Base-by-base conservation (phyloP, 2,113 vertebrate genomes). In the Labeo catla region DNA sequence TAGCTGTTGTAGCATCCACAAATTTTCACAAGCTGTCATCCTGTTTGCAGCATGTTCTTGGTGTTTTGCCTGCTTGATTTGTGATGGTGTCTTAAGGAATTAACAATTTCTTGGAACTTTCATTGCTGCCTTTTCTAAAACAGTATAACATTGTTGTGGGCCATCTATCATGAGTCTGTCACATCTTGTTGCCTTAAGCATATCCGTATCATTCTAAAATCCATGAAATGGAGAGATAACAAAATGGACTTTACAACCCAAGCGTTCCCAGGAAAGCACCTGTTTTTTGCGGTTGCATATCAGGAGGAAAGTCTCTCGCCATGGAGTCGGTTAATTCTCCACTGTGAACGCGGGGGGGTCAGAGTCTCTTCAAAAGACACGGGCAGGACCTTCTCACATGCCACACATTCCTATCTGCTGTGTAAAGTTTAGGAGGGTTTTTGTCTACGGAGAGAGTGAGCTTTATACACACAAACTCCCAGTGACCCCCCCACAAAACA, bases 351-450 rank as follows among this genome's bases (percentile, higher is more conserved):
- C 6, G 59, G 76, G n/a, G 47, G 50, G 34, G 50, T 94, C 92
- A 93, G 81, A 65, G 89, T 91, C 90, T 85, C 94, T 96, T 96
- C 91, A 95, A 93, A 95, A 94, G 92, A 84, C 91, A 91, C 92
- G 84, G 88, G 89, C 87, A 91, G 93, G 91, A 90, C 86, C 81
- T 89, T 92, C 93, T 90, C 0, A 88, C 95, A 93, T 98, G 93
- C 95, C 93, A 92, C 90, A 89, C 95, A 96, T 98, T 97, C 96
- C 93, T 93, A 91, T 94, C 92, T 89, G 92, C 92, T 95, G 92
- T 95, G 94, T 92, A 95, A 94, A 96, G 94, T 93, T 94, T 95
- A 94, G 93, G 90, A 92, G 87, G 91, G 90, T 72, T 63, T 81
- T 73, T 81, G 85, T 86, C 43, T 47, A 50, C 3, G 12, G 39